Evolutionary conservation across 2,888 invertebrate species (phyloP).

Genomic region (Tenthredo mesomela): DNA sequence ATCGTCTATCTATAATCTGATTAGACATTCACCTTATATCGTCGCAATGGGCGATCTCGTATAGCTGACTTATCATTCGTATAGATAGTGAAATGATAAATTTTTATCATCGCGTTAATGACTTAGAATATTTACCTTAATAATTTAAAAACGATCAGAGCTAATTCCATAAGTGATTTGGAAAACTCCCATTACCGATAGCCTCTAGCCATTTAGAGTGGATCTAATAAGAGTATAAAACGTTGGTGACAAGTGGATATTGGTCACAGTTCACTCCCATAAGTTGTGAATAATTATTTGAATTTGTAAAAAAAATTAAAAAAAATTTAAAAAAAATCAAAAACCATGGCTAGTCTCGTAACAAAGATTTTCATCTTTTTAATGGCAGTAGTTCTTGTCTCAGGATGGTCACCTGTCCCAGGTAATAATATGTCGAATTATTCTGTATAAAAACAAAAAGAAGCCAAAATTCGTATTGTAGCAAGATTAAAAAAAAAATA

Average conservation of each 20-base stretch:
- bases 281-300: neutral
- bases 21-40: too few relatives aligned
- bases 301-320: neutral
- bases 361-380: neutral
- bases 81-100: too few relatives aligned
- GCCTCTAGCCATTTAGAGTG: neutral
- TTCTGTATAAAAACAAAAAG: too few relatives aligned
- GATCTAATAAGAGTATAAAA: neutral
- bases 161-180: neutral
- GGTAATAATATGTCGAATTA: too few relatives aligned
- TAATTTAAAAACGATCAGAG: neutral
- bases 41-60: too few relatives aligned
- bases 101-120: too few relatives aligned
- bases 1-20: too few relatives aligned
- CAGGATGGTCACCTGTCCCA: neutral
- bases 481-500: too few relatives aligned
- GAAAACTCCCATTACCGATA: neutral
- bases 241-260: neutral
- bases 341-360: neutral
- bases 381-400: neutral
- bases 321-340: too few relatives aligned
- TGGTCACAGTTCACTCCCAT: neutral
- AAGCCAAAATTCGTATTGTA: too few relatives aligned
- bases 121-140: neutral
- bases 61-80: too few relatives aligned